Percentiles rank a stretch among this genome's conserved stretches.
phyloP scores from a whole-genome alignment of 2,888 invertebrate species.

The Xestia rhomboidea region DNA sequence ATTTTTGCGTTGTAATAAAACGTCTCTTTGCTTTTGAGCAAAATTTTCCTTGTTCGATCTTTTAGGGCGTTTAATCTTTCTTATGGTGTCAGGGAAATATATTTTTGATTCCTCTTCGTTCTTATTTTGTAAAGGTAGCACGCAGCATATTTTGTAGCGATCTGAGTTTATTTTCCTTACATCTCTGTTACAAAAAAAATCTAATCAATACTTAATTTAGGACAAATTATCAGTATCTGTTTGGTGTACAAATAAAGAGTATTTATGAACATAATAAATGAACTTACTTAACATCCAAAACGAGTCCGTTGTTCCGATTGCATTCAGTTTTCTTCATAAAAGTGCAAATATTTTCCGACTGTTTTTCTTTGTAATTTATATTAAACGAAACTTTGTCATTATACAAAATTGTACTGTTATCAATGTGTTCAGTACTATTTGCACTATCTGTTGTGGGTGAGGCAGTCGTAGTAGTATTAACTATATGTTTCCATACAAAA shows the following conservation, averaged over 20 bases:
- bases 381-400: slow-evolving; percentile 53
- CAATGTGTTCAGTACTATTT: background rate
- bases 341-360: slow-evolving; percentile 78
- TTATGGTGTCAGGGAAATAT: slow-evolving; percentile 47
- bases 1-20: slow-evolving; percentile 75
- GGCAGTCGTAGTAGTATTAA: slow-evolving; percentile 19
- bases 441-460: slow-evolving; percentile 3
- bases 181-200: slow-evolving; percentile 69
- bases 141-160: slow-evolving; percentile 58
- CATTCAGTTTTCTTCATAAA: slow-evolving; percentile 79
- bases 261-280: background rate
- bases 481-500: slow-evolving; percentile 41
- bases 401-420: slow-evolving; percentile 30
- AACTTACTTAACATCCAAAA: slow-evolving; percentile 70
- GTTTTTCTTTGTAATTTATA: slow-evolving; percentile 54
- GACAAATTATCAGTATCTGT: background rate
- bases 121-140: slow-evolving; percentile 49
- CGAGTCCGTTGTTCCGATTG: slow-evolving; percentile 73
- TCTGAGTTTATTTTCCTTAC: slow-evolving; percentile 70
- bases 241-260: slow-evolving; percentile 5
- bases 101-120: slow-evolving; percentile 42
- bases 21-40: slow-evolving; percentile 79
- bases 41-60: slow-evolving; percentile 67
- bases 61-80: slow-evolving; percentile 54
- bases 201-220: background rate